These are phyloP conservation scores for Python bivittatus DNA, from an alignment of 2,113 vertebrate genomes.

Conservation along the genomic window DNA sequence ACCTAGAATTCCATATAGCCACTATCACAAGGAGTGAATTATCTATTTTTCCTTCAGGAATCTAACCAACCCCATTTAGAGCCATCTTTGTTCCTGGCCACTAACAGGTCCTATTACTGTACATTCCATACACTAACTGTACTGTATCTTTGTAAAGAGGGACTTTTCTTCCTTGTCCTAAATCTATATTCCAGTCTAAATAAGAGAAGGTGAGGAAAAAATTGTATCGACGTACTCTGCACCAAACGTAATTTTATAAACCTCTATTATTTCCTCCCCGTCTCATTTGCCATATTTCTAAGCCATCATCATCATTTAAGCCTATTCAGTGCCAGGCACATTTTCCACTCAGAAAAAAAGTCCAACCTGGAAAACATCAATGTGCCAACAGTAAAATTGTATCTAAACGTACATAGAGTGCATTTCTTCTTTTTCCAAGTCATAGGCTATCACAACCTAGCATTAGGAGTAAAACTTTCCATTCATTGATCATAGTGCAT, in stretches of 20 bases:
- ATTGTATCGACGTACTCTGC: neutral
- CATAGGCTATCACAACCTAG: neutral
- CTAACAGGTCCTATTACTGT: neutral
- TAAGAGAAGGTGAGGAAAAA: neutral
- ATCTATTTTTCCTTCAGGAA: neutral
- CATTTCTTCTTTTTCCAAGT: neutral
- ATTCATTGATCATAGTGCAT: neutral
- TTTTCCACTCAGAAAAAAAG: neutral
- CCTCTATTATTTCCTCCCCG: neutral
- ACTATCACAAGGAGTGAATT: neutral
- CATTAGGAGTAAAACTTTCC: neutral
- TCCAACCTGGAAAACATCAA: neutral
- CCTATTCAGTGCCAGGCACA: neutral
- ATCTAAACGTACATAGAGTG: neutral
- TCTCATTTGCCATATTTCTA: neutral
- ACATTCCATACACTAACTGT: neutral
- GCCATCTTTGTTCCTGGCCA: neutral
- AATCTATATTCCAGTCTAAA: neutral
- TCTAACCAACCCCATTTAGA: neutral
- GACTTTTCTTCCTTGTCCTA: neutral
- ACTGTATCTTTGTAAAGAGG: neutral
- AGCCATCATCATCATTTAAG: neutral
- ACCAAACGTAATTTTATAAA: neutral
- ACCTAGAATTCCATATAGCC: neutral
- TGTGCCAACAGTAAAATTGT: neutral